Conservation (phyloP, 2,113 vertebrate genomes). For the Stegastes partitus region DNA sequence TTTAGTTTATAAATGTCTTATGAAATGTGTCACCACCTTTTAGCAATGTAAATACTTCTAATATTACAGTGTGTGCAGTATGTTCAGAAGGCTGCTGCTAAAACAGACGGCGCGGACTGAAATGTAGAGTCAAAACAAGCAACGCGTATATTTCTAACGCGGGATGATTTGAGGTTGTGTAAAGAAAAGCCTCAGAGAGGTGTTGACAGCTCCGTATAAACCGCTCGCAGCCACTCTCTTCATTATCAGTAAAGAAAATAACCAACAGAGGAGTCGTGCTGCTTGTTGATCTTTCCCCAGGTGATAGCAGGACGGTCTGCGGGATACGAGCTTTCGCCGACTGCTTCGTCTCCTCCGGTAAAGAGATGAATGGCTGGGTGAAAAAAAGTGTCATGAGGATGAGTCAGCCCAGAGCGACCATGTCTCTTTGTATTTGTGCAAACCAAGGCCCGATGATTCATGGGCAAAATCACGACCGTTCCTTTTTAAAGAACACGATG, state of each 20-base stretch:
- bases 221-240: conserved; percentile 34
- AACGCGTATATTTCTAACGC: not conserved
- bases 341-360: conserved; percentile 45
- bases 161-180: conserved; percentile 27
- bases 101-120: too few species aligned
- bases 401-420: conserved; percentile 60
- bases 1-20: too few species aligned
- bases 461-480: conserved; percentile 44
- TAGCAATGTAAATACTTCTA: too few species aligned
- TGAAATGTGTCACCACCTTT: too few species aligned
- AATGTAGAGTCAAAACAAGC: too few species aligned
- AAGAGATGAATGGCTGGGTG: conserved; percentile 49
- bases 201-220: conserved; percentile 39
- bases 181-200: conserved; percentile 19
- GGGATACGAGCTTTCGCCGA: conserved; percentile 31
- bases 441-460: conserved; percentile 67
- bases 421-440: conserved; percentile 66
- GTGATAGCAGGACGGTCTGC: conserved; percentile 57
- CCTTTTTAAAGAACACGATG: conserved; percentile 46
- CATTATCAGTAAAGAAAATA: conserved; percentile 53
- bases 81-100: too few species aligned
- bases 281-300: conserved; percentile 53
- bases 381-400: conserved; percentile 53
- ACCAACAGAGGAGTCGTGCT: conserved; percentile 27
- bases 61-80: too few species aligned